Base-by-base conservation (phyloP, 2,797 vertebrate genomes). In the Apogon talboti region DNA sequence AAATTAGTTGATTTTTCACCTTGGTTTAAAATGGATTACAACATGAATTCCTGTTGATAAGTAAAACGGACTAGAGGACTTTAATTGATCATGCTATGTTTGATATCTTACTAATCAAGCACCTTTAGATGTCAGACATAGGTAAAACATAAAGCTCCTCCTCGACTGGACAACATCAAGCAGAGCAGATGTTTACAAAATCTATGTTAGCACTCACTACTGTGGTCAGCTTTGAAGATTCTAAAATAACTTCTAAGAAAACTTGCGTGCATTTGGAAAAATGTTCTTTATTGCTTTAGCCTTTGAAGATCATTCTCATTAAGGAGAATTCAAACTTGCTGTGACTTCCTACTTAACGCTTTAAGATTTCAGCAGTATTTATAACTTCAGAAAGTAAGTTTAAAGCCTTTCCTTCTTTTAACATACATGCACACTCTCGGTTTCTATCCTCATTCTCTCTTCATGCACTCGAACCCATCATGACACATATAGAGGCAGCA, bases 1-100 rank as follows among this genome's bases (percentile, higher is more conserved):
- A 30, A 8, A 70, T 51, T 30, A 1, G 52, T 8, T 67, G 54
- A 73, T 67, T 70, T 66, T 49, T 70, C 59, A 50, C 60, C 43
- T 66, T 63, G 50, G 28, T 58, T 61, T 50, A 42, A 54, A 67
- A 33, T 16, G 15, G 9, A 46, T 42, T 57, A 47, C 38, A 63
- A 43, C 19, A 73, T 66, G 28, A 57, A 71, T 67, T 53, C 19
- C 15, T 41, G 45, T 24, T 51, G 38, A 16, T 52, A 12, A 51
- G 43, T 67, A 19, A 42, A 69, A 21, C 3, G 19, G 3, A 21
- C 19, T 21, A 21, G 3, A 21, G 19, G 19, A 21, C 19, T 21
- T 21, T 21, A 21, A 21, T 21, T 61, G n/a, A 14, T 71, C 49
- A 68, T 50, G 75, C 43, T 52, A 18, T 38, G 66, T 66, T 59